These are phyloP conservation scores for Flabesymbios commensalis DNA, from an alignment of 2,888 invertebrate genomes.

Conservation along the genomic window DNA sequence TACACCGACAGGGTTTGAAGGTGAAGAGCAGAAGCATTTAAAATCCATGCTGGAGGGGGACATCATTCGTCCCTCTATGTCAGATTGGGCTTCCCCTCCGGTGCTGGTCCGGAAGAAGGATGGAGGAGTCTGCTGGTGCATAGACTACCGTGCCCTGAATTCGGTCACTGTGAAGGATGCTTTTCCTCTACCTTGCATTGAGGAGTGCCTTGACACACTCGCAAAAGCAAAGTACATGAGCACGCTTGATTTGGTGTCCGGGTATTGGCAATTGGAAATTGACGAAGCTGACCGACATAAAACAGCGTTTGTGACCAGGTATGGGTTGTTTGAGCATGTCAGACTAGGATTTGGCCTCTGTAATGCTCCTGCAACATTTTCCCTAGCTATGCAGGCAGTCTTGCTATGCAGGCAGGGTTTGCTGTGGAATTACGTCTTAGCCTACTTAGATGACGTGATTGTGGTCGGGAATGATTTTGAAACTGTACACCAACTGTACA, in stretches of 20 bases:
- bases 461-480: slow-evolving; percentile 1
- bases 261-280: slow-evolving; percentile 39
- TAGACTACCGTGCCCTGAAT: slow-evolving; percentile 29
- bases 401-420: slow-evolving; percentile 3
- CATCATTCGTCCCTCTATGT: slow-evolving; percentile 5
- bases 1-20: not conserved
- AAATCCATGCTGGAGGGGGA: slow-evolving; percentile 3
- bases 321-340: slow-evolving; percentile 9
- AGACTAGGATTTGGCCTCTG: slow-evolving; percentile 11
- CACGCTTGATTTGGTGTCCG: slow-evolving; percentile 31
- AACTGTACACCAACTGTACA: no score
- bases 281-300: slow-evolving; percentile 5
- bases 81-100: slow-evolving; percentile 12
- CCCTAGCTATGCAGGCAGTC: slow-evolving; percentile 8
- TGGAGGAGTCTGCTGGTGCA: slow-evolving; percentile 22
- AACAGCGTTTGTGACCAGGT: slow-evolving; percentile 15
- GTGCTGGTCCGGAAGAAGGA: slow-evolving; percentile 29
- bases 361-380: slow-evolving; percentile 14
- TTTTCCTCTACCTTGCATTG: slow-evolving; percentile 28
- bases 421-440: not conserved
- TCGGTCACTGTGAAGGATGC: slow-evolving; percentile 25
- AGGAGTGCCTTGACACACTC: slow-evolving; percentile 26
- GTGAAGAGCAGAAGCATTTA: not conserved
- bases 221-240: slow-evolving; percentile 31
- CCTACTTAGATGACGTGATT: slow-evolving; percentile 21